These are phyloP conservation scores for Lepidonotus clava DNA, from an alignment of 2,888 invertebrate genomes.

Conservation along the genomic window DNA sequence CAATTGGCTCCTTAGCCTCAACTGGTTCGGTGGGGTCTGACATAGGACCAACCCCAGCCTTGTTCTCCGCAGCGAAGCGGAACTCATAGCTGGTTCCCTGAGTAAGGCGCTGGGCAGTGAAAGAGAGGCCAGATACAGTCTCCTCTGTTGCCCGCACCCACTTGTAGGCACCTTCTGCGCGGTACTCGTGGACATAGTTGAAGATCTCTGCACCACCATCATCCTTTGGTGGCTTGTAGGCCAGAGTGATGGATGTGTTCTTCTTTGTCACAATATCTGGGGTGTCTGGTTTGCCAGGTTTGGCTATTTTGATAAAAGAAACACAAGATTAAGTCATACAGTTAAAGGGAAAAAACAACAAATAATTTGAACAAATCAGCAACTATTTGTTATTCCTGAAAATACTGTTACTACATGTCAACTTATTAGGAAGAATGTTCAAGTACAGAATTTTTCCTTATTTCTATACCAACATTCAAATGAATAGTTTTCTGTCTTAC, in stretches of 20 bases:
- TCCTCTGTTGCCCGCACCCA: conserved; percentile 68
- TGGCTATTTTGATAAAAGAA: conserved; percentile 80
- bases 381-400: too few species aligned
- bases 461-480: neutral
- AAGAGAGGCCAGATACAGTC: conserved; percentile 49
- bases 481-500: conserved; percentile 60
- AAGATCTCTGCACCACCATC: conserved; percentile 69
- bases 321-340: neutral
- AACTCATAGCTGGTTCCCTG: conserved; percentile 85
- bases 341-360: too few species aligned
- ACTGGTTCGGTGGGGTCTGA: conserved; percentile 88
- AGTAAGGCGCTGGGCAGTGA: conserved; percentile 63
- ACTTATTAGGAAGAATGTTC: neutral
- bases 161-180: conserved; percentile 83
- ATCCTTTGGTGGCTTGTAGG: conserved; percentile 73
- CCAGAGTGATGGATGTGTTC: conserved; percentile 90
- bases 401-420: too few species aligned
- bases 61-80: conserved; percentile 85
- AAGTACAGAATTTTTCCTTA: neutral
- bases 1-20: conserved; percentile 70
- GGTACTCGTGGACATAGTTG: conserved; percentile 83
- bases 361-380: too few species aligned
- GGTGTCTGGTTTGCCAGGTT: conserved; percentile 64
- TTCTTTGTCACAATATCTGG: conserved; percentile 59
- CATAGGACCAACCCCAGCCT: conserved; percentile 81